phyloP scores from a whole-genome alignment of 2,113 vertebrate genomes.

The Macaca nemestrina region DNA sequence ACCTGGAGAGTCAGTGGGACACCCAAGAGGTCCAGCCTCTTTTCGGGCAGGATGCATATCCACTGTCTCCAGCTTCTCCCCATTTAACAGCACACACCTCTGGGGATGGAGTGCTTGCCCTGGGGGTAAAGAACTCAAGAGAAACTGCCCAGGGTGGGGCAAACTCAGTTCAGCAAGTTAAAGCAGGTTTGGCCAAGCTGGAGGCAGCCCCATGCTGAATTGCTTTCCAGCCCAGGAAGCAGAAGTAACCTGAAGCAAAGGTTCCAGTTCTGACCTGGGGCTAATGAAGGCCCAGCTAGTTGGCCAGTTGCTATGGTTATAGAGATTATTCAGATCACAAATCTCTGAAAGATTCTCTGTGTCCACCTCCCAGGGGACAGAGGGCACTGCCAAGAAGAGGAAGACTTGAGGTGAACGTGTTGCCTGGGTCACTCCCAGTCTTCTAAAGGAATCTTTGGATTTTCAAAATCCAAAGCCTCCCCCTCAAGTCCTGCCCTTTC shows the following conservation, averaged over 20 bases:
- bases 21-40: neutral
- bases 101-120: neutral
- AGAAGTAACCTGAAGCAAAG: slow-evolving; percentile 48
- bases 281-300: slow-evolving; percentile 26
- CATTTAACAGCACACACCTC: neutral
- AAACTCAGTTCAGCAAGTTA: slow-evolving; percentile 48
- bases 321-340: slow-evolving; percentile 57
- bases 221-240: slow-evolving; percentile 24
- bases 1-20: neutral
- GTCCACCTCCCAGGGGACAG: neutral
- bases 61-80: neutral
- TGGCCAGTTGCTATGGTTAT: slow-evolving; percentile 70
- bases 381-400: neutral
- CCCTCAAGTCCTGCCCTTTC: neutral
- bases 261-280: slow-evolving; percentile 48
- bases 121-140: neutral
- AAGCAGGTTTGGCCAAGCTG: slow-evolving; percentile 34
- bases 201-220: neutral
- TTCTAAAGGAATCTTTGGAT: slow-evolving; percentile 2
- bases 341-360: slow-evolving; percentile 52
- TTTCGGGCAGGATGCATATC: neutral
- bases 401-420: neutral
- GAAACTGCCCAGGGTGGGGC: slow-evolving; percentile 39
- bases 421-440: neutral
- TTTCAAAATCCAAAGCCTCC: neutral